phyloP scores from a whole-genome alignment of 1,140 invertebrate species.

The Caenorhabditis inopinata region DNA sequence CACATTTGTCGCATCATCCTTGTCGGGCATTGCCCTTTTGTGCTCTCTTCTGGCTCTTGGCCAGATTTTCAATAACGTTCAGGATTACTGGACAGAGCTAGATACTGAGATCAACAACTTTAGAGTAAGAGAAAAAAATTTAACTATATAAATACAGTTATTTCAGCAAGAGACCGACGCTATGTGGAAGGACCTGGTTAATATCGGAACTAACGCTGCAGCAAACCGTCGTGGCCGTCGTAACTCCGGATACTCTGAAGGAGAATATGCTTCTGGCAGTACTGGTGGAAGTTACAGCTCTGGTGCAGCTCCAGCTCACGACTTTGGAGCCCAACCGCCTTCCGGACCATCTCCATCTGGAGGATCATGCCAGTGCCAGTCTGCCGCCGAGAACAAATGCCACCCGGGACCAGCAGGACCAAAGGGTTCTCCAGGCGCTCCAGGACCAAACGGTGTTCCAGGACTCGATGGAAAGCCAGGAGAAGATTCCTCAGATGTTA shows the following conservation, averaged over 20 bases:
- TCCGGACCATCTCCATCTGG: conserved; percentile 40
- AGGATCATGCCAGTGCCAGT: conserved; percentile 53
- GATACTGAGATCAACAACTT: conserved; percentile 60
- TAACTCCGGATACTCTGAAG: conserved; percentile 27
- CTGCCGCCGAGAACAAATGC: conserved; percentile 61
- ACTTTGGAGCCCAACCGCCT: conserved; percentile 52
- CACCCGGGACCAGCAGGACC: conserved; percentile 61
- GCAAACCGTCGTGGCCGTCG: conserved; percentile 19
- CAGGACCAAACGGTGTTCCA: conserved; percentile 49
- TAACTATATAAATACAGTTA: not conserved
- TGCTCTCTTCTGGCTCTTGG: conserved; percentile 56
- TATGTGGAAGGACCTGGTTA: conserved; percentile 60
- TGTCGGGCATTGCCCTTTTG: conserved; percentile 59
- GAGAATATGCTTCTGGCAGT: conserved; percentile 7
- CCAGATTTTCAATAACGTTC: conserved; percentile 61
- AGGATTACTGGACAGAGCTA: conserved; percentile 60
- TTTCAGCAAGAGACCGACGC: conserved; percentile 59
- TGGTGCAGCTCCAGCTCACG: conserved; percentile 43
- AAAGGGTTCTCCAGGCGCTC: conserved; percentile 50
- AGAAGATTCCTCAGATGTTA: conserved; percentile 36
- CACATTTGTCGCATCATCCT: conserved; percentile 63
- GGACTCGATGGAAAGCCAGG: conserved; percentile 42
- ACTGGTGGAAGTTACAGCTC: not conserved
- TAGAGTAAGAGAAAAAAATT: conserved; percentile 38
- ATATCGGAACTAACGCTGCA: conserved; percentile 44